A percentile compares a stretch with the other conserved stretches of the same genome.
Evolutionary conservation across 2,888 invertebrate genomes (phyloP).

Genomic region (Glyphotaelius pellucidus): DNA sequence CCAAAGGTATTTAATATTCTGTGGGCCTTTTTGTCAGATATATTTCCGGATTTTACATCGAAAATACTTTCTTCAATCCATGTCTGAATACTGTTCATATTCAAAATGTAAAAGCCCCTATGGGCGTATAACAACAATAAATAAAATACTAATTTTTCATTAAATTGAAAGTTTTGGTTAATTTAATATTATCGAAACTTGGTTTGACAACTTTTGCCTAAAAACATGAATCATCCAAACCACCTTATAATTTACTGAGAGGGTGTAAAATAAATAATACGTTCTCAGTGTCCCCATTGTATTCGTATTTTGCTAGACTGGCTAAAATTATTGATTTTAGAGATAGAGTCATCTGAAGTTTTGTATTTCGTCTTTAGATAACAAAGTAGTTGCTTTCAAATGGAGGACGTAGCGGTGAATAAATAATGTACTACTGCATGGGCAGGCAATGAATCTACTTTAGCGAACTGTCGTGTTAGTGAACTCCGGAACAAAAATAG

Average conservation of each 20-base stretch:
- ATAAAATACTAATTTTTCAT: too few species aligned
- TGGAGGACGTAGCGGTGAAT: background rate
- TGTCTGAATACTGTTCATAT: too few species aligned
- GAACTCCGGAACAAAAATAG: conserved; percentile 60
- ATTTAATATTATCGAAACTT: background rate
- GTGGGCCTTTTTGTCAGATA: background rate
- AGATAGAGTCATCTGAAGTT: background rate
- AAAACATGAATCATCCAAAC: background rate
- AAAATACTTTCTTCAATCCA: background rate
- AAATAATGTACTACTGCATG: background rate
- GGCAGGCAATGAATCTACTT: conserved; percentile 13
- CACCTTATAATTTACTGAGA: too few species aligned
- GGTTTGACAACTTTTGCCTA: background rate
- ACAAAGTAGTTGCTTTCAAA: background rate
- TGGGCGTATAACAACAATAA: too few species aligned
- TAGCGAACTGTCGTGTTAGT: conserved; percentile 50
- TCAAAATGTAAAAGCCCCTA: too few species aligned
- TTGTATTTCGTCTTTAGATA: background rate
- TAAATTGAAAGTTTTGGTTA: too few species aligned
- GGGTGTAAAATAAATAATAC: background rate
- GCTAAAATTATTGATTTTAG: background rate
- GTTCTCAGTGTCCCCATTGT: background rate
- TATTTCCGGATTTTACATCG: background rate
- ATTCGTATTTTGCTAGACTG: background rate
- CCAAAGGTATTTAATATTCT: background rate